These are phyloP conservation scores for Psittacus erithacus DNA, from an alignment of 2,113 vertebrate genomes.

Conservation along the genomic window DNA sequence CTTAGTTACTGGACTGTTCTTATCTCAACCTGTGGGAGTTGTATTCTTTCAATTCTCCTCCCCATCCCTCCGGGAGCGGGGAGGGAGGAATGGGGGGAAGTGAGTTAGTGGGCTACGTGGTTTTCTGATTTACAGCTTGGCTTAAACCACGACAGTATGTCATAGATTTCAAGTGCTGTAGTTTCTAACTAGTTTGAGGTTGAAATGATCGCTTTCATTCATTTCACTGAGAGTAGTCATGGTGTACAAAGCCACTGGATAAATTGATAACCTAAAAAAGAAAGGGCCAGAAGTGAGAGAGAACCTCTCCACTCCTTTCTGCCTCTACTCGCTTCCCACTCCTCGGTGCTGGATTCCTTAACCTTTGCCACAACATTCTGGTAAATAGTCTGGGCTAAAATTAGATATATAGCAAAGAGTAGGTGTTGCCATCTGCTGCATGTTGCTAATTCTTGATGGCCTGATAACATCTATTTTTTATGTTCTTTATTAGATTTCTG, in stretches of 20 bases:
- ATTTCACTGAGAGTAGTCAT: background rate
- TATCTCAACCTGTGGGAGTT: too few species aligned
- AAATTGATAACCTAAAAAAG: background rate
- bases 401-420: constrained; percentile 38
- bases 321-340: background rate
- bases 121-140: too few species aligned
- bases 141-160: too few species aligned
- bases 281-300: background rate
- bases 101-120: too few species aligned
- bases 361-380: constrained; percentile 54
- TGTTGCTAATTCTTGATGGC: constrained; percentile 55
- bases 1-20: too few species aligned
- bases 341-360: background rate
- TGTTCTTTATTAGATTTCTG: constrained; percentile 36
- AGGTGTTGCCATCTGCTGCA: constrained; percentile 62
- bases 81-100: too few species aligned
- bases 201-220: background rate
- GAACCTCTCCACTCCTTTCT: background rate
- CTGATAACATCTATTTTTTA: constrained; percentile 48
- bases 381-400: constrained; percentile 63
- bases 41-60: too few species aligned
- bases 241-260: background rate
- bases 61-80: too few species aligned
- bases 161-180: background rate
- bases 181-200: background rate